These are phyloP conservation scores for Colius striatus DNA, from an alignment of 2,113 vertebrate genomes.

Conservation along the genomic window DNA sequence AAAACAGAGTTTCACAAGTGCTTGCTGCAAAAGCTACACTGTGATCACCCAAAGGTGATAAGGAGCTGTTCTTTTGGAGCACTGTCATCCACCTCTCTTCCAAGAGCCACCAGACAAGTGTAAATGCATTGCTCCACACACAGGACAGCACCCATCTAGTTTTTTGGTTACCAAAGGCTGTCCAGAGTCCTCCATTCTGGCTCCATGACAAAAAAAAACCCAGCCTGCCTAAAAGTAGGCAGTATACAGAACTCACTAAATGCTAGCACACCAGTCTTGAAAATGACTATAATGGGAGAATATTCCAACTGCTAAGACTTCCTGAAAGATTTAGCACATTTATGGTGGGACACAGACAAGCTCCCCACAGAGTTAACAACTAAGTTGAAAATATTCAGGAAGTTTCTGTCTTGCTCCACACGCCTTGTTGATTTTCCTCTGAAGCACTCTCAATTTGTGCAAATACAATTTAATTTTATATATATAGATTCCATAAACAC, in stretches of 20 bases:
- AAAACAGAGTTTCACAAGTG: neutral
- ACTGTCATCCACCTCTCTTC: neutral
- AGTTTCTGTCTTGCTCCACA: neutral
- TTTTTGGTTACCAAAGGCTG: neutral
- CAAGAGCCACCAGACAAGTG: neutral
- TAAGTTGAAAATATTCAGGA: neutral
- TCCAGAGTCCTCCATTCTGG: neutral
- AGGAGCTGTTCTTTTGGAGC: neutral
- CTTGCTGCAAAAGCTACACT: neutral
- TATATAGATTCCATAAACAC: neutral
- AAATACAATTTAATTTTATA: neutral
- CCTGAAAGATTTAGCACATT: neutral
- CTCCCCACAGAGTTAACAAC: neutral
- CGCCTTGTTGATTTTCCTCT: neutral
- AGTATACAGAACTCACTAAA: neutral
- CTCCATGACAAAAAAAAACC: neutral
- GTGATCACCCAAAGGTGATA: neutral
- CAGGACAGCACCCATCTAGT: fast-evolving
- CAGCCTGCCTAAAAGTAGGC: neutral
- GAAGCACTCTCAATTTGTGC: neutral
- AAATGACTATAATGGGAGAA: neutral
- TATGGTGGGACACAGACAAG: neutral
- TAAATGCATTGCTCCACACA: fast-evolving
- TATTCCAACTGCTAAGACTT: neutral
- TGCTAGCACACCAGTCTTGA: neutral